phyloP scores from a whole-genome alignment of 2,888 invertebrate species.

The Apamea crenata region DNA sequence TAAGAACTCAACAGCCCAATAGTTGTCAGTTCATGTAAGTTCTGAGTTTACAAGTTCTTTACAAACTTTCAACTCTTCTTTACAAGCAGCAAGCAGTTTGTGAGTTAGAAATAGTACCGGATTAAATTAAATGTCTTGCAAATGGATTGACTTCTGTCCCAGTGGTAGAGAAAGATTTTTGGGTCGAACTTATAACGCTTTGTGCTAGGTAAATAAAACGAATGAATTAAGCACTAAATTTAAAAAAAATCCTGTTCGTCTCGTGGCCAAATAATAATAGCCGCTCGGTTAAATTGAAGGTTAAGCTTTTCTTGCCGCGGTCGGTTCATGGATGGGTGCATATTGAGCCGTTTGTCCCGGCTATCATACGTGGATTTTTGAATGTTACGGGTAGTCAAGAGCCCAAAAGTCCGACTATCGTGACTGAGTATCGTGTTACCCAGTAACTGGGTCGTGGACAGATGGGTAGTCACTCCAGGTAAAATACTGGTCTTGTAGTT shows the following conservation, averaged over 20 bases:
- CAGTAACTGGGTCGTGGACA: neutral
- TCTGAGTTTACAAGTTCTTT: slow-evolving; percentile 22
- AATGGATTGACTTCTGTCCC: neutral
- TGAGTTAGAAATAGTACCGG: slow-evolving; percentile 7
- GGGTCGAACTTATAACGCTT: no score
- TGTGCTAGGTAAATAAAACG: no score
- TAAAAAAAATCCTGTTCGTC: neutral
- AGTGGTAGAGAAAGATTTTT: neutral
- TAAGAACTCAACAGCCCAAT: slow-evolving; percentile 20
- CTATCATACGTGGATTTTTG: neutral
- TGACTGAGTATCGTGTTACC: neutral
- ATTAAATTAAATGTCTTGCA: slow-evolving; percentile 8
- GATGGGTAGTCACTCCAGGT: neutral
- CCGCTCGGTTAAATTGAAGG: neutral
- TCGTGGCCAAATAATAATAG: neutral
- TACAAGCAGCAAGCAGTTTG: slow-evolving; percentile 7
- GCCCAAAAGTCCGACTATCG: neutral
- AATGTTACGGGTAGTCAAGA: neutral
- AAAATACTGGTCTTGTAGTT: neutral
- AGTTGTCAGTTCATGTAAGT: slow-evolving; percentile 11
- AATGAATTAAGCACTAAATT: no score
- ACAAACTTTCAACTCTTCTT: no score
- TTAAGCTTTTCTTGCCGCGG: no score
- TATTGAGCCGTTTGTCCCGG: neutral
- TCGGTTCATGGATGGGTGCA: neutral